Percentiles rank a stretch among this genome's conserved stretches.
These are phyloP conservation scores for Galeopsomyia nigrocyanea DNA, from an alignment of 2,888 invertebrate species.

Conservation along the genomic window DNA sequence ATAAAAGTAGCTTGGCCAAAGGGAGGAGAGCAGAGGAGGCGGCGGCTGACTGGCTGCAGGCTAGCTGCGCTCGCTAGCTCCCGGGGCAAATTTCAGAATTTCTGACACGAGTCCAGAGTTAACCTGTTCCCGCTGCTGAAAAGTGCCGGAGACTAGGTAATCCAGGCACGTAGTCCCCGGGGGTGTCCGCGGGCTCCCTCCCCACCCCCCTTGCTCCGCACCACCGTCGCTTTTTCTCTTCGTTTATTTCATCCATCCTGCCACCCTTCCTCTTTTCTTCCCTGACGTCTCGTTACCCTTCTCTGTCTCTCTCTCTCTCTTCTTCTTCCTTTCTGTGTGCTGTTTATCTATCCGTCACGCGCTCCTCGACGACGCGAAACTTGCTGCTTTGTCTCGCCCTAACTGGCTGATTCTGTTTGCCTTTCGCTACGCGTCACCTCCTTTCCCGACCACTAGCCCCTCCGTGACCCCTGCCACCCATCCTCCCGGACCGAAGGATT, in stretches of 20 bases:
- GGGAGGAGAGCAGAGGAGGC: background rate
- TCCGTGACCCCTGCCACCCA: too few relatives aligned
- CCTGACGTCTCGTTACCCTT: slow-evolving; percentile 34
- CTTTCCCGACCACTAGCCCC: too few relatives aligned
- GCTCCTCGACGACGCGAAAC: slow-evolving; percentile 7
- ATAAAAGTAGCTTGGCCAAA: slow-evolving; percentile 36
- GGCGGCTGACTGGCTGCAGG: background rate
- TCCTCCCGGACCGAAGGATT: background rate
- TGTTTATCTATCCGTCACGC: slow-evolving; percentile 38
- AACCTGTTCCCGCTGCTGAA: slow-evolving; percentile 45
- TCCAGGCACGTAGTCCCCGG: slow-evolving; percentile 50
- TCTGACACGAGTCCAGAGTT: slow-evolving; percentile 50
- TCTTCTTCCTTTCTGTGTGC: too few relatives aligned
- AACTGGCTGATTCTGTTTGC: background rate
- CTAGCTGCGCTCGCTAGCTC: slow-evolving; percentile 19
- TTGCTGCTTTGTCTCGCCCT: slow-evolving; percentile 34
- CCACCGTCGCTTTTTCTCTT: slow-evolving; percentile 35
- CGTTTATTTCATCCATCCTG: slow-evolving; percentile 29
- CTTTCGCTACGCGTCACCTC: background rate
- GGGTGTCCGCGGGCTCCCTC: slow-evolving; percentile 39
- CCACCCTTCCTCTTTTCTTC: slow-evolving; percentile 20
- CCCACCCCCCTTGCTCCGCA: slow-evolving; percentile 11
- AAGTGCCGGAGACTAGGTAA: slow-evolving; percentile 46
- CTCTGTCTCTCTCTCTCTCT: too few relatives aligned
- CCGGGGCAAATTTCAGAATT: slow-evolving; percentile 49